A percentile compares a stretch with the other conserved stretches of the same genome.
Conservation (phyloP, 2,113 vertebrate genomes). For the Myiozetetes cayanensis region DNA sequence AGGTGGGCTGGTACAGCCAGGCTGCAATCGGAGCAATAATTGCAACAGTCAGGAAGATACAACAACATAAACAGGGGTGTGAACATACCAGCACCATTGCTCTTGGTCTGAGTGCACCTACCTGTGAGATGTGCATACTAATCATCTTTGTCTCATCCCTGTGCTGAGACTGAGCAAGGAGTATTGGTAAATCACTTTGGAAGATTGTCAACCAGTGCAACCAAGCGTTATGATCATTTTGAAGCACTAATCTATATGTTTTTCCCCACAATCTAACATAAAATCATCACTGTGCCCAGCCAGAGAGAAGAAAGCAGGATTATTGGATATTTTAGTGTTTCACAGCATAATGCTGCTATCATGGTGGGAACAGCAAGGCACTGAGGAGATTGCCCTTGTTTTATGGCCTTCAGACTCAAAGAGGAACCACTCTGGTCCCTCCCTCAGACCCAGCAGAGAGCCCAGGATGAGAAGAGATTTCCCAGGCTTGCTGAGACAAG, state of each 20-base stretch:
- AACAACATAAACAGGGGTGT: neutral
- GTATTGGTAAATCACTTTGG: constrained; percentile 18
- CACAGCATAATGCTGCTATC: neutral
- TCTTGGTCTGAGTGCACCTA: neutral
- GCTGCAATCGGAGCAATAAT: neutral
- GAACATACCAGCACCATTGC: neutral
- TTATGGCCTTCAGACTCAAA: neutral
- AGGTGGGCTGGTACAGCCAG: neutral
- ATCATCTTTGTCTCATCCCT: neutral
- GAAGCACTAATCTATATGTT: neutral
- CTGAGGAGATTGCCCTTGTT: neutral
- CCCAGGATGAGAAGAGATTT: neutral
- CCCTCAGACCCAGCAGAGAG: neutral
- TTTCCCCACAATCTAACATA: neutral
- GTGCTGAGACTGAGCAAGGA: neutral
- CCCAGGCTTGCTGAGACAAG: neutral
- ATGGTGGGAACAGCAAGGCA: neutral
- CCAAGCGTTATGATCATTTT: neutral
- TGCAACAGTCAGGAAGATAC: rapidly evolving
- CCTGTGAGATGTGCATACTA: neutral
- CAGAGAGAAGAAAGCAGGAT: neutral
- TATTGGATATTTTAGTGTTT: neutral
- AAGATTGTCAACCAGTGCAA: neutral
- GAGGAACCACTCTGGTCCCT: neutral
- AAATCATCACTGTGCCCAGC: neutral